Evolutionary conservation across 2,888 invertebrate species (phyloP).

Genomic region (Theretra japonica): DNA sequence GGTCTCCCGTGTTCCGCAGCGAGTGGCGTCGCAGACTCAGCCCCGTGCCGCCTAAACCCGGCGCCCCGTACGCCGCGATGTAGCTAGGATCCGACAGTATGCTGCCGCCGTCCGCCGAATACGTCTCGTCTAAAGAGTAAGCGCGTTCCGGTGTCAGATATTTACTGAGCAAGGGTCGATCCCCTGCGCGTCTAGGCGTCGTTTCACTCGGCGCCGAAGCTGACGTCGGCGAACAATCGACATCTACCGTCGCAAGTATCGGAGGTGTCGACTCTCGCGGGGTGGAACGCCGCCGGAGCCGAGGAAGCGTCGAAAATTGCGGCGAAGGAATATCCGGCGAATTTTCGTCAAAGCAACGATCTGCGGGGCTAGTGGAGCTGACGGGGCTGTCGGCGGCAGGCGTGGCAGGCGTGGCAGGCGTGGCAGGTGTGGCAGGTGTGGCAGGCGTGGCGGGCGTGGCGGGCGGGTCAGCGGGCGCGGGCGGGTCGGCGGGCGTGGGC

Average conservation of each 20-base stretch:
- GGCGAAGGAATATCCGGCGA: constrained; percentile 44
- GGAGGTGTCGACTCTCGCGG: constrained; percentile 39
- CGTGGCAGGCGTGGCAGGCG: background rate
- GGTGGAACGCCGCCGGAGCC: constrained; percentile 58
- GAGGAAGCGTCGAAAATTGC: constrained; percentile 67
- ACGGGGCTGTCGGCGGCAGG: background rate
- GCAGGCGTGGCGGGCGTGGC: background rate
- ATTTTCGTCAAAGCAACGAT: background rate
- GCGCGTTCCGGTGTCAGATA: constrained; percentile 79
- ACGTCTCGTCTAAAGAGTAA: constrained; percentile 65
- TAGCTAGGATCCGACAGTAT: constrained; percentile 69
- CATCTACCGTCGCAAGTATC: constrained; percentile 32
- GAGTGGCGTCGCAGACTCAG: constrained; percentile 62
- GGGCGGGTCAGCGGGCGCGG: constrained; percentile 38
- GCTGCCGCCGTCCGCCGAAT: constrained; percentile 63
- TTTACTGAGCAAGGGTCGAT: constrained; percentile 84
- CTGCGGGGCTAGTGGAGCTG: background rate
- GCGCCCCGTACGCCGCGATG: constrained; percentile 69
- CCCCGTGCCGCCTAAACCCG: constrained; percentile 41
- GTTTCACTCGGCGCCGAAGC: constrained; percentile 20
- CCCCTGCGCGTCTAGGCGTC: constrained; percentile 57
- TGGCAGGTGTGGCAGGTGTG: background rate
- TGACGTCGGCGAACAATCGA: constrained; percentile 38
- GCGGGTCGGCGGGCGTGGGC: constrained; percentile 43
- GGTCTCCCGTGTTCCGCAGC: constrained; percentile 62